Conservation (phyloP, 53 echinoderm and acorn worm genomes). For the Glandiceps talaboti region DNA sequence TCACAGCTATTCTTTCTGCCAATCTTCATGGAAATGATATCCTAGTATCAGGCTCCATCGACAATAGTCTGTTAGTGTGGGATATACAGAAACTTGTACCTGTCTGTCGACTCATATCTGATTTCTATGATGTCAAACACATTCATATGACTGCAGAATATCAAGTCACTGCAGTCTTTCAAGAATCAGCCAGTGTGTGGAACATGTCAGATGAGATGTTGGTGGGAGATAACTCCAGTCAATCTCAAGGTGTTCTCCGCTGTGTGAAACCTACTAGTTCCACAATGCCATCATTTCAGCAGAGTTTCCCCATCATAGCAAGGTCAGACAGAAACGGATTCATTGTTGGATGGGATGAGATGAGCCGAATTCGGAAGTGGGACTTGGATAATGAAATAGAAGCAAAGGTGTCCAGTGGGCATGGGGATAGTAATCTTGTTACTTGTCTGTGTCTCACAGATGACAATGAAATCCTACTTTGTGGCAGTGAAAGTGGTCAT, state of each 20-base stretch:
- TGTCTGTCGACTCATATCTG: background rate
- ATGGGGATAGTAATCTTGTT: background rate
- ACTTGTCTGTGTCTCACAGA: background rate
- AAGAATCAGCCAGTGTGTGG: background rate
- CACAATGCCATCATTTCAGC: background rate
- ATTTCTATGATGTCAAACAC: background rate
- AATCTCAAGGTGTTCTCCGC: too few relatives aligned
- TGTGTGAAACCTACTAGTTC: too few relatives aligned
- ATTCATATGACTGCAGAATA: background rate
- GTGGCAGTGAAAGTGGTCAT: background rate
- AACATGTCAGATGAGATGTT: too few relatives aligned
- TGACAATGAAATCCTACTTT: background rate
- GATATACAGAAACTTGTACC: background rate
- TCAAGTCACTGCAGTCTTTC: background rate
- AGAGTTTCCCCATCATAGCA: too few relatives aligned
- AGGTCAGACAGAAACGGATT: background rate
- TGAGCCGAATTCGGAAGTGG: background rate
- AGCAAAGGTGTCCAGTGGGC: background rate
- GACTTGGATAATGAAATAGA: background rate
- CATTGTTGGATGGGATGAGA: background rate
- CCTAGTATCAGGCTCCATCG: background rate
- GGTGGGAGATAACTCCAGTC: too few relatives aligned
- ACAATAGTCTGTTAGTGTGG: background rate
- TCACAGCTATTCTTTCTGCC: background rate
- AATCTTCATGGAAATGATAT: background rate